These are phyloP conservation scores for Hylia prasina DNA, from an alignment of 2,113 vertebrate genomes.

Conservation along the genomic window DNA sequence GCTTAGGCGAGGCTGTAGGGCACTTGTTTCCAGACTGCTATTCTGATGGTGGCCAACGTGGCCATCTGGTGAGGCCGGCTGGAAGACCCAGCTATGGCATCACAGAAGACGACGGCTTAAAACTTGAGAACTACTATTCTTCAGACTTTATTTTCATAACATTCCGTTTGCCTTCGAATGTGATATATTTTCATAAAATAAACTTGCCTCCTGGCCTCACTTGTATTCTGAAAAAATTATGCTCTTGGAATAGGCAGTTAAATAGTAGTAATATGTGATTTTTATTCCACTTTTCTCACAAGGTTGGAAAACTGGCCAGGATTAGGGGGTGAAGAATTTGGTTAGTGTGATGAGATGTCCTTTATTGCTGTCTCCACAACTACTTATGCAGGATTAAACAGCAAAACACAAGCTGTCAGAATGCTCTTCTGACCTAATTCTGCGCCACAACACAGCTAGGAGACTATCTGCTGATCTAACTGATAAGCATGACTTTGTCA, in stretches of 20 bases:
- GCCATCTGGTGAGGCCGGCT: neutral
- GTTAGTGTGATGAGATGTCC: neutral
- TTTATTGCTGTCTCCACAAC: neutral
- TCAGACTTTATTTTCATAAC: neutral
- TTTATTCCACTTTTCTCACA: neutral
- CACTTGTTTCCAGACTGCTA: neutral
- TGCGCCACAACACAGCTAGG: neutral
- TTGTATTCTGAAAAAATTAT: neutral
- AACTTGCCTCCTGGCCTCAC: neutral
- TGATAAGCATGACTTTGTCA: constrained; percentile 11
- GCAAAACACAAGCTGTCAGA: neutral
- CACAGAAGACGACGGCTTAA: neutral
- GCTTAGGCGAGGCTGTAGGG: neutral
- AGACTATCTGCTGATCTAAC: neutral
- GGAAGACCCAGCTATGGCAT: neutral
- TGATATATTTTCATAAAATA: constrained; percentile 3
- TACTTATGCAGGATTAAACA: neutral
- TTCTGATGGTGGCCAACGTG: neutral
- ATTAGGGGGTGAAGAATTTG: neutral
- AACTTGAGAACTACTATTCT: neutral
- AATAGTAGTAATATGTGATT: neutral
- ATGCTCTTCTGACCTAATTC: neutral
- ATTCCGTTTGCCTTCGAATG: neutral
- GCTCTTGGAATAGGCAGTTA: neutral
- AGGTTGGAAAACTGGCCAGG: neutral